Evolutionary conservation across 1,140 invertebrate genomes (phyloP), one percentile per base, ranked within the genome.

Genomic region (Hypsibius dujardini): DNA sequence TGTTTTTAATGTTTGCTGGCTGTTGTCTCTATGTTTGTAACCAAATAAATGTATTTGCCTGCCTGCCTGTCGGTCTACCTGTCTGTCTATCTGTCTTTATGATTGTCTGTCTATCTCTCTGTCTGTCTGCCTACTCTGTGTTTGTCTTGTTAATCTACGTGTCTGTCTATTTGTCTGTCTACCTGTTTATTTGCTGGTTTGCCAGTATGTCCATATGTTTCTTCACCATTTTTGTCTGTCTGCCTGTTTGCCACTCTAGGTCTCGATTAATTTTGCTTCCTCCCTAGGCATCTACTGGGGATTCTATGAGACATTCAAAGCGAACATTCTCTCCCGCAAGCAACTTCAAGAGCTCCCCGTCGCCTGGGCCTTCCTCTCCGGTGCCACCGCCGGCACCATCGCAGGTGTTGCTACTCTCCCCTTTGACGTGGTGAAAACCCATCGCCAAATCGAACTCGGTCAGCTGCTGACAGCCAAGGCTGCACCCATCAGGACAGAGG

Each of bases 401-500:
- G 81, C 83, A 47, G 80, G 80, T 14, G 70, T 82, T 42, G 3
- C 82, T 2, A 84, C 83, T 0, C 72, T 80, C n/a, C 83, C 83
- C 12, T 84, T 84, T 77, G 83, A 84, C 77, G 83, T 84, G 2
- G 79, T 83, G 28, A 84, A 84, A 75, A 84, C 83, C 1, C 77
- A 82, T 71, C 74, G 81, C 72, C 83, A 84, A 74, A 79, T 84
- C 72, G 78, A 81, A 46, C 73, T 84, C 1, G 82, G 82, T 2
- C 70, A 77, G 59, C 45, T 47, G 46, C 59, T 67, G n/a, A 69
- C 71, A 7, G 15, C 72, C 50, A 28, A 28, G 28, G 7, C 7
- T n/a, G n/a, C 7, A 56, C 7, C n/a, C 50, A 28, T 28, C 28
- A 12, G 50, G 7, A 56, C 7, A n/a, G 7, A 7, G 50, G n/a